These are phyloP conservation scores for Cassiopea xamachana DNA, from an alignment of 30 jellyfish, hydroid and myxozoan genomes.

Conservation along the genomic window DNA sequence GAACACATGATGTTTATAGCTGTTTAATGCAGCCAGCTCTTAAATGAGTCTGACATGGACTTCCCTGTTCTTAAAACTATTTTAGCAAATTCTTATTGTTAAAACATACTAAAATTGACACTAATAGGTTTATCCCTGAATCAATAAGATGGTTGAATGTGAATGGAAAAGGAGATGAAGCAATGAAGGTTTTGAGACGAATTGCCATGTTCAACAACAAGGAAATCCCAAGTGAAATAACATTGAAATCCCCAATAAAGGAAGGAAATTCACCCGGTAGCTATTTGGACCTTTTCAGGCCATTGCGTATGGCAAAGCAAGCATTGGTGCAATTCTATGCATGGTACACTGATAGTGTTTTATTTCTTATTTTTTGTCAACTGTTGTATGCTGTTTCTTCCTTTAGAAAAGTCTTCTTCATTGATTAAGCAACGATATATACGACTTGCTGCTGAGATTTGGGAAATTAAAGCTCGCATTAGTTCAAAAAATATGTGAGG, in stretches of 20 bases:
- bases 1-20: too few relatives aligned
- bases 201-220: constrained; percentile 72
- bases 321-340: constrained; percentile 71
- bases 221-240: constrained; percentile 44
- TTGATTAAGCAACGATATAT: too few relatives aligned
- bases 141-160: constrained; percentile 86
- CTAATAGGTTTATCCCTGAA: constrained; percentile 81
- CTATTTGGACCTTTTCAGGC: constrained; percentile 55
- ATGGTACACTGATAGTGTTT: constrained; percentile 18
- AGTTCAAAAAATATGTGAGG: too few relatives aligned
- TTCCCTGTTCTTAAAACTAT: too few relatives aligned
- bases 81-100: too few relatives aligned
- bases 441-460: too few relatives aligned
- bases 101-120: neutral
- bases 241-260: neutral
- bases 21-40: too few relatives aligned
- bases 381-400: too few relatives aligned
- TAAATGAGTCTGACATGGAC: too few relatives aligned
- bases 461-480: too few relatives aligned
- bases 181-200: constrained; percentile 54
- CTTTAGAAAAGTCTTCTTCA: too few relatives aligned
- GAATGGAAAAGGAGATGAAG: constrained; percentile 85
- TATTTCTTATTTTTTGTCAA: too few relatives aligned
- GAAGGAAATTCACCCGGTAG: constrained; percentile 21
- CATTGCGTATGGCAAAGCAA: constrained; percentile 56